Base-by-base conservation (phyloP, 1,140 invertebrate species). In the Oedothorax gibbosus region DNA sequence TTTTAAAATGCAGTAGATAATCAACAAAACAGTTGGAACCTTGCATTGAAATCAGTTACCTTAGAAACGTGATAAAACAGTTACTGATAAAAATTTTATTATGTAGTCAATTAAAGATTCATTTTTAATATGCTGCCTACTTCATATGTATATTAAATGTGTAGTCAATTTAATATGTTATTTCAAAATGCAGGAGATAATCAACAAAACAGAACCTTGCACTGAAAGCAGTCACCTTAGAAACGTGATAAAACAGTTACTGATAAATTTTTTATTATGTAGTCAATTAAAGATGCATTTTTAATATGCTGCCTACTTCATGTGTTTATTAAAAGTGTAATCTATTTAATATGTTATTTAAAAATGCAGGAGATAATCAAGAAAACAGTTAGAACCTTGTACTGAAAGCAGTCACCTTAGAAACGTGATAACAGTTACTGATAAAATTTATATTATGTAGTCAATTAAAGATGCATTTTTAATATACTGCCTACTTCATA, bases 311-410 rank as follows among this genome's bases (percentile, higher is more conserved):
- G 35, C 35, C 35, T 35, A 35, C 5, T 35, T 35, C 1, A 35
- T 35, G 5, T 2, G 35, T 35, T n/a, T n/a, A n/a, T n/a, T 35
- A 35, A 35, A 35, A 2, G 5, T 35, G 5, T 35, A 35, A 5
- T 35, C 35, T 5, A 35, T 35, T 35, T 35, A 35, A 35, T 35
- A 35, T 5, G 5, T 35, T 35, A 35, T 35, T 35, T 35, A 2
- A 35, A 35, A 35, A 35, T 35, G 54, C 62, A 82, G 73, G 80
- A 73, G 54, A 71, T 15, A 75, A 75, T 8, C 54, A 75, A 18
- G 15, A 35, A 2, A 18, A 75, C 20, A 75, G 69, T 75, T 75
- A 75, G 72, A 75, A 8, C 54, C 15, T 8, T 71, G 11, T 10
- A 71, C 14, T 15, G 10, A 71, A 71, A 71, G 50, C 68, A 15